phyloP scores from a whole-genome alignment of 1,140 invertebrate species.

The Drosophila arawakana region DNA sequence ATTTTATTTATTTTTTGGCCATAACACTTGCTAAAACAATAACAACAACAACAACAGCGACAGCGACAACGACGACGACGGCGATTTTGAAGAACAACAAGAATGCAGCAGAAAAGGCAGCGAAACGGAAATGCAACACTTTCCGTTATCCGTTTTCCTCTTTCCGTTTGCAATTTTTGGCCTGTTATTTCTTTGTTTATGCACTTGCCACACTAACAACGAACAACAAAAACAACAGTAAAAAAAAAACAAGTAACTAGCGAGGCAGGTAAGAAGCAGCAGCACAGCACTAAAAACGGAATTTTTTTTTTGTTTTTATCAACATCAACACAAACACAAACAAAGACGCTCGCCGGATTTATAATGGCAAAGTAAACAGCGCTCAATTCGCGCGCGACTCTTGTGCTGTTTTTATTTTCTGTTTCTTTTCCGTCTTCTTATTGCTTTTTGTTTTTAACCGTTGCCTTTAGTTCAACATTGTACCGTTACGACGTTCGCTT shows the following conservation, averaged over 20 bases:
- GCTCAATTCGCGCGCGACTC: constrained; percentile 67
- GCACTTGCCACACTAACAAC: constrained; percentile 50
- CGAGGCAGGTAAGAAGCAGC: background rate
- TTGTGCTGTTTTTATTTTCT: constrained; percentile 36
- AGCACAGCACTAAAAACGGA: constrained; percentile 12
- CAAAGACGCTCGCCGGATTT: constrained; percentile 62
- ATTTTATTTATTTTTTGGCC: background rate
- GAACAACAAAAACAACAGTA: constrained; percentile 11
- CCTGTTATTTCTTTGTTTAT: constrained; percentile 55
- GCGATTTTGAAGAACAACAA: background rate
- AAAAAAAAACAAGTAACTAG: constrained; percentile 35
- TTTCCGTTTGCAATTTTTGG: constrained; percentile 63
- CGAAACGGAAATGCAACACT: constrained; percentile 73
- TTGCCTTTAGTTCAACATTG: constrained; percentile 6
- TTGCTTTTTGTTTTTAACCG: constrained; percentile 16
- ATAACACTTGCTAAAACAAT: background rate
- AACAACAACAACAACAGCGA: constrained; percentile 4
- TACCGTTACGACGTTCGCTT: constrained; percentile 34
- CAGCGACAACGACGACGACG: background rate
- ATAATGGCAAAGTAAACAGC: constrained; percentile 77
- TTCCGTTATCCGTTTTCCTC: constrained; percentile 62
- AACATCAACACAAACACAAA: constrained; percentile 67
- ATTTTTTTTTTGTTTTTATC: constrained; percentile 18
- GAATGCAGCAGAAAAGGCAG: constrained; percentile 18
- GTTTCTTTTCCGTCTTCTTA: constrained; percentile 14